A percentile compares a stretch with the other conserved stretches of the same genome.
Evolutionary conservation across 2,888 invertebrate genomes (phyloP).

Genomic region (Nasonia oneida): DNA sequence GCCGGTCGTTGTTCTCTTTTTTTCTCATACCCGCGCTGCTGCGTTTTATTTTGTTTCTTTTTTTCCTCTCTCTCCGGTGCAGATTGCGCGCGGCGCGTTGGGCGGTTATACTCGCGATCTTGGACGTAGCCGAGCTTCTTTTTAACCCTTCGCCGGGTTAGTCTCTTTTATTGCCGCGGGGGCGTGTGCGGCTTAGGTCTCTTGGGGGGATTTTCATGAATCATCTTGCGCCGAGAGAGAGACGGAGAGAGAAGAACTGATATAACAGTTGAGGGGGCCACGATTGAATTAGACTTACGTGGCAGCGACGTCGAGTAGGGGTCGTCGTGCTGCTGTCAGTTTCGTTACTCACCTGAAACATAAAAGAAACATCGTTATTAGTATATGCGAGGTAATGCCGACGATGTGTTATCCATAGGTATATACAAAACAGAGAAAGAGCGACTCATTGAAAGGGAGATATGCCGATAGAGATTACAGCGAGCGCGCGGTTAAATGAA

Average conservation of each 20-base stretch:
- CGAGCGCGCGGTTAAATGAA: constrained; percentile 20
- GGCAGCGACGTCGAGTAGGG: neutral
- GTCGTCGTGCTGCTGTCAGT: neutral
- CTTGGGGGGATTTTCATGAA: neutral
- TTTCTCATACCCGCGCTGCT: neutral
- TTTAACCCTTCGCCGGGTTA: neutral
- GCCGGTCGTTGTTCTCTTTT: constrained; percentile 12
- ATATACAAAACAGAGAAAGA: neutral
- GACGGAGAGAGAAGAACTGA: neutral
- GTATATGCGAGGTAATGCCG: too few relatives aligned
- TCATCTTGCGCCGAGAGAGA: neutral
- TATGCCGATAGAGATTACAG: neutral
- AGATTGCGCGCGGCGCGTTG: neutral
- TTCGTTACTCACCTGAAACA: constrained; percentile 54
- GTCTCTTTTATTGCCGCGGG: neutral
- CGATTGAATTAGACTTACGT: constrained; percentile 30
- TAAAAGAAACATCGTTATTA: constrained; percentile 8
- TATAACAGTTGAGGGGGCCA: neutral
- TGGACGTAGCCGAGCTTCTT: neutral
- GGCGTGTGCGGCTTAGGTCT: neutral
- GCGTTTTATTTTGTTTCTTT: constrained; percentile 21
- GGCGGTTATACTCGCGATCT: neutral
- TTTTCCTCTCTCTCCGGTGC: neutral
- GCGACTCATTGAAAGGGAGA: constrained; percentile 7
- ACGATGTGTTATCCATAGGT: neutral